Evolutionary conservation across 2,888 invertebrate species (phyloP).

Genomic region (Spodoptera littoralis): DNA sequence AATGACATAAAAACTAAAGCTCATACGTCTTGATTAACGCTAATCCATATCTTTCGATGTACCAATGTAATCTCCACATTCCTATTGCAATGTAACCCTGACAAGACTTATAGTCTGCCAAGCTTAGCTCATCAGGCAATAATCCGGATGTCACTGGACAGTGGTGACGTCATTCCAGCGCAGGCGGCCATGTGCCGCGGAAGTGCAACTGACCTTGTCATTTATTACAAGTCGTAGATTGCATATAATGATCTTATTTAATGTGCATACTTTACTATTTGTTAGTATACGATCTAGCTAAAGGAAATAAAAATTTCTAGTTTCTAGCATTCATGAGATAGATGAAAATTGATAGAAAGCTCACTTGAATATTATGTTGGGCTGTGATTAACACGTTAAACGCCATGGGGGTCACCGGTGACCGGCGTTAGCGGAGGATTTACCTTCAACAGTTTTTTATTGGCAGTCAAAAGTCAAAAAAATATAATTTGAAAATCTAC

Average conservation of each 20-base stretch:
- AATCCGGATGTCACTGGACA: slow-evolving; percentile 59
- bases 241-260: slow-evolving; percentile 5
- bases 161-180: slow-evolving; percentile 33
- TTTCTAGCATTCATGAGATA: no score
- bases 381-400: no score
- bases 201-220: slow-evolving; percentile 36
- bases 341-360: no score
- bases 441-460: no score
- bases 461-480: no score
- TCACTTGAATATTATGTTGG: no score
- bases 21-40: neutral
- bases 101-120: slow-evolving; percentile 7
- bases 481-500: no score
- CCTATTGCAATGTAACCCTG: slow-evolving; percentile 16
- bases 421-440: no score
- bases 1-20: neutral
- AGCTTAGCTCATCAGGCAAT: slow-evolving; percentile 35
- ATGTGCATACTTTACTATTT: neutral
- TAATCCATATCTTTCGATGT: slow-evolving; percentile 8
- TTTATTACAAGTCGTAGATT: slow-evolving; percentile 14
- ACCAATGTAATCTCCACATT: slow-evolving; percentile 4
- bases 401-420: no score
- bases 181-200: slow-evolving; percentile 1
- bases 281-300: no score
- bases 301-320: no score